Evolutionary conservation across 2,113 vertebrate genomes (phyloP), one percentile per base, ranked within the genome.

Genomic region (Elephantulus edwardii): DNA sequence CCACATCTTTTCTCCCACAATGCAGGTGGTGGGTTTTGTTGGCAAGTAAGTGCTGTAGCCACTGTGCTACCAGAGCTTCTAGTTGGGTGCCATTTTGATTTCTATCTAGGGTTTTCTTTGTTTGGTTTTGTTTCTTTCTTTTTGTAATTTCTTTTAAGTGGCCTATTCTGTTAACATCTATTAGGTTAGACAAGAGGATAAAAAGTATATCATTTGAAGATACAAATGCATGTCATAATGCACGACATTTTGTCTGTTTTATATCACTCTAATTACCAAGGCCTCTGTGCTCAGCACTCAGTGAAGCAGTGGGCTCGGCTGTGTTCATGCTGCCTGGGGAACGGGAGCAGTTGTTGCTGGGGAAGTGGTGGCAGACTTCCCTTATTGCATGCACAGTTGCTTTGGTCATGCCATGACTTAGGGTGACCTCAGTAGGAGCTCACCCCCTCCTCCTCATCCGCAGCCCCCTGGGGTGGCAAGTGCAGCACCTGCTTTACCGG

Each of bases 101-200:
- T 80, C 22, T 70, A 71, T 66, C 40, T 33, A 88, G 40, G n/a
- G n/a, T n/a, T n/a, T n/a, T n/a, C n/a, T n/a, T n/a, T n/a, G n/a
- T n/a, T n/a, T n/a, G n/a, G n/a, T n/a, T n/a, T 85, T 81, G 90
- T 91, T 82, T 76, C 56, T 33, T 82, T 72, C 64, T 35, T 56
- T 90, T 38, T 50, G 4, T 38, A 52, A 56, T 90, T 93, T 81
- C 11, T 84, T 5, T 24, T 92, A 84, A 91, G 35, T 42, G 71
- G 44, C 35, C 22, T n/a, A n/a, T n/a, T n/a, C n/a, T n/a, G n/a
- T n/a, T n/a, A n/a, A n/a, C n/a, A n/a, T n/a, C n/a, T n/a, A n/a
- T n/a, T n/a, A n/a, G n/a, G n/a, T n/a, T n/a, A 80, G 13, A n/a
- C 56, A 22, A 60, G 44, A 22, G 66, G 77, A 83, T 35, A 50